Base-by-base conservation (phyloP, 53 echinoderm and acorn worm species). In the Luidia sarsii region DNA sequence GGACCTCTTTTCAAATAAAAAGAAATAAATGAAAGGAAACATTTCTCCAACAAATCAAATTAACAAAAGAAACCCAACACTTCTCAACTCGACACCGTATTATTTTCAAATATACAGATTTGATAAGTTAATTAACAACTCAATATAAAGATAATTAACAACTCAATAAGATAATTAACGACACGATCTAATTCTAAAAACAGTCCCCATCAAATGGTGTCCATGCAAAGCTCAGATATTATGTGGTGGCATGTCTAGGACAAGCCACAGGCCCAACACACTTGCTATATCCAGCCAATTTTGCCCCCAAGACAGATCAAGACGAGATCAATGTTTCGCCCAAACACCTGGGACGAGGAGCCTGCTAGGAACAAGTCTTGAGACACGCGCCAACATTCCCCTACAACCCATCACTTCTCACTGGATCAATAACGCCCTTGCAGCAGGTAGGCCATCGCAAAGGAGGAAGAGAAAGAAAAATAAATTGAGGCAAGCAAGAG, bases 261-360 rank as follows among this genome's bases (percentile, higher is more conserved):
- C 16, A 35, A 20, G 34, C 65, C 21, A 65, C 19, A 5, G 65
- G 65, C 35, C 6, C 33, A 16, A 65, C 33, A 65, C 34, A 21
- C 65, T 19, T 65, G 65, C 20, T 34, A 65, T 65, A 32, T 65
- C 65, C 20, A 65, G 36, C 65, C 65, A 35, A 35, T 65, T 7
- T 65, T 21, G 10, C 35, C 72, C 72, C 37, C 34, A 27, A 54
- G 72, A 54, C 72, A 72, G 72, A 72, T 72, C 72, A 72, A 36
- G 54, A 54, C 72, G 38, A 54, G 72, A 72, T 72, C 72, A 72
- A 72, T 72, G 72, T 33, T 50, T 72, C 72, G 56, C 55, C 72
- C 38, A 72, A 72, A 72, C 72, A 72, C 72, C 72, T 72, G 72
- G 55, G 72, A 31, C 15, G 54, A 19, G 19, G 72, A 72, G 55